Conservation (phyloP, 2,797 vertebrate genomes). For the Pyrocephalus nanus region DNA sequence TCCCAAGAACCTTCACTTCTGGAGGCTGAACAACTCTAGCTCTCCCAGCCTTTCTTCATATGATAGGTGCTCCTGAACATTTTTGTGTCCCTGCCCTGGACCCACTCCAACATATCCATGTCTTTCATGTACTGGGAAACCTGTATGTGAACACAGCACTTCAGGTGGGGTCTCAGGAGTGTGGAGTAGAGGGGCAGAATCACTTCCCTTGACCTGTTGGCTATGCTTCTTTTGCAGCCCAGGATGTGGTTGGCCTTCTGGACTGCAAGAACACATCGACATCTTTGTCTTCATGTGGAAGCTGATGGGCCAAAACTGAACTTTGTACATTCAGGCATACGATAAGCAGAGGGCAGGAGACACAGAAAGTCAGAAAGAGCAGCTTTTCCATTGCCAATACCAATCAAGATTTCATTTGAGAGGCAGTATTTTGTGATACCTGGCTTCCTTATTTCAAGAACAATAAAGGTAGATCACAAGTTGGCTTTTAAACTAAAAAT, state of each 20-base stretch:
- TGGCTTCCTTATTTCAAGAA: neutral
- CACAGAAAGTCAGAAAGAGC: neutral
- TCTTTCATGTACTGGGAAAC: neutral
- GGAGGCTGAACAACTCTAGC: neutral
- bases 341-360: neutral
- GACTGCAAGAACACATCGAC: neutral
- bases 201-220: neutral
- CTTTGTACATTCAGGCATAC: neutral
- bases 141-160: accelerated
- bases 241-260: neutral
- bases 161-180: neutral
- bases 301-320: neutral
- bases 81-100: neutral
- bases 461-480: neutral
- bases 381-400: neutral
- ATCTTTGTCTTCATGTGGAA: neutral
- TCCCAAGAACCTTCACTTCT: neutral
- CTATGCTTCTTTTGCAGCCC: accelerated
- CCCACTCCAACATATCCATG: accelerated
- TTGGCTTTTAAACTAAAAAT: neutral
- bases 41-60: neutral
- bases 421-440: neutral
- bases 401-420: neutral
- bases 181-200: accelerated
- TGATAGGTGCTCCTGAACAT: neutral